Conservation (phyloP, 2,888 invertebrate genomes). For the Idaea straminata region DNA sequence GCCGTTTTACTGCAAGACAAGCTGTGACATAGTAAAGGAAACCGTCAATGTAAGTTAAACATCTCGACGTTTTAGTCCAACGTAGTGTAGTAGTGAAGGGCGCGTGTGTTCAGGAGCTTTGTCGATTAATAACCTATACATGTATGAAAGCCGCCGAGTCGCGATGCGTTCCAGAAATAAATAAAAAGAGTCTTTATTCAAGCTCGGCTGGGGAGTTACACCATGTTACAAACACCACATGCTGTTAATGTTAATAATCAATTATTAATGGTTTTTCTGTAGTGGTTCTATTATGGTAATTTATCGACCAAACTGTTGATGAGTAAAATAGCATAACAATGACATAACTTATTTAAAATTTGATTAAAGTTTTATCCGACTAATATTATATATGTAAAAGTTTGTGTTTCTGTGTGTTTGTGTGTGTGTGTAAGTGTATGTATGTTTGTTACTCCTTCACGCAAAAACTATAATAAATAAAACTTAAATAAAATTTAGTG, state of each 20-base stretch:
- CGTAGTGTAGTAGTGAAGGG: conserved; percentile 37
- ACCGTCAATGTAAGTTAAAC: conserved; percentile 34
- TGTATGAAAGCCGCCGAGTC: conserved; percentile 74
- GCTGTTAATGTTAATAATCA: conserved; percentile 18
- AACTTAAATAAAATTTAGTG: too few relatives aligned
- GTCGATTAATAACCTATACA: conserved; percentile 79
- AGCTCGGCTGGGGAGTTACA: conserved; percentile 69
- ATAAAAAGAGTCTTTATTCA: conserved; percentile 65
- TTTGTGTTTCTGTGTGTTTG: too few relatives aligned
- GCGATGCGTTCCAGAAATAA: conserved; percentile 76
- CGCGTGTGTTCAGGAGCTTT: conserved; percentile 65
- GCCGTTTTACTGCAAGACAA: conserved; percentile 9
- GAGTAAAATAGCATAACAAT: not conserved
- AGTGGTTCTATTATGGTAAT: not conserved
- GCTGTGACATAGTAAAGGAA: conserved; percentile 3
- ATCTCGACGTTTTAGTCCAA: conserved; percentile 21
- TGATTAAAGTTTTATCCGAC: not conserved
- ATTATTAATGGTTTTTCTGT: conserved; percentile 13
- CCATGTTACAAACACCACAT: conserved; percentile 42
- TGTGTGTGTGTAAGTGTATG: too few relatives aligned
- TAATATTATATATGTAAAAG: too few relatives aligned
- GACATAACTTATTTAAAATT: too few relatives aligned
- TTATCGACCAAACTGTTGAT: not conserved
- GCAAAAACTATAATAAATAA: too few relatives aligned
- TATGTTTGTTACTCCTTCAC: too few relatives aligned